Evolutionary conservation across 30 jellyfish, hydroid and myxozoan genomes (phyloP), one percentile per base, ranked within the genome.

Genomic region (Nemopilema nomurai): DNA sequence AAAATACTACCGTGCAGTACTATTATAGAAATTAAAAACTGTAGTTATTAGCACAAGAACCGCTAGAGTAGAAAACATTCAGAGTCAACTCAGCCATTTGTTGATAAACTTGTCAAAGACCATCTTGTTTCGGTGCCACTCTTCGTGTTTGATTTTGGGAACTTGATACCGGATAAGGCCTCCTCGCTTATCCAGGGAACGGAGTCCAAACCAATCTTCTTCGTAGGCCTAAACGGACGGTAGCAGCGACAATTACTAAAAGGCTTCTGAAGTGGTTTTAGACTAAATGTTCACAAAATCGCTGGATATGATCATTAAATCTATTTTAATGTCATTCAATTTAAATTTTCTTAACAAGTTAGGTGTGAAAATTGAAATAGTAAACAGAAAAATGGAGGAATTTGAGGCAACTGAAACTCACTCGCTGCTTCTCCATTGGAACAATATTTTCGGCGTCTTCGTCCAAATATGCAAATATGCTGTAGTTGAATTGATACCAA

Each of bases 171-270:
- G 41, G 8, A 26, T 26, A 8, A 94, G 79, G 32, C 81, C 84
- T 0, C 97, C 97, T 52, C 91, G 68, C 57, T 94, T 88, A 64
- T 89, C 75, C 20, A 94, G 80, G 21, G 97, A 74, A 22, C 97
- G 92, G 49, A 94, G 88, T 21, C 99, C 99, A 89, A 94, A 94
- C 99, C 99, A 94, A 70, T 94, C 99, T 52, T 85, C 87, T 21
- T 23, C 8, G 80, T 62, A 94, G 1, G 85, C 84, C 99, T 94
- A 49, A 18, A 57, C 18, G 73, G 21, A 57, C 6, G 57, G 6
- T 13, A 41, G 6, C 6, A 41, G 6, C 13, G 57, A 41, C n/a
- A n/a, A n/a, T n/a, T n/a, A n/a, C n/a, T n/a, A n/a, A n/a, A n/a
- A n/a, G n/a, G n/a, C n/a, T n/a, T n/a, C n/a, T n/a, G n/a, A n/a